Percentiles rank a stretch among this genome's conserved stretches.
phyloP scores from a whole-genome alignment of 1,140 invertebrate species.

The Myzus persicae region DNA sequence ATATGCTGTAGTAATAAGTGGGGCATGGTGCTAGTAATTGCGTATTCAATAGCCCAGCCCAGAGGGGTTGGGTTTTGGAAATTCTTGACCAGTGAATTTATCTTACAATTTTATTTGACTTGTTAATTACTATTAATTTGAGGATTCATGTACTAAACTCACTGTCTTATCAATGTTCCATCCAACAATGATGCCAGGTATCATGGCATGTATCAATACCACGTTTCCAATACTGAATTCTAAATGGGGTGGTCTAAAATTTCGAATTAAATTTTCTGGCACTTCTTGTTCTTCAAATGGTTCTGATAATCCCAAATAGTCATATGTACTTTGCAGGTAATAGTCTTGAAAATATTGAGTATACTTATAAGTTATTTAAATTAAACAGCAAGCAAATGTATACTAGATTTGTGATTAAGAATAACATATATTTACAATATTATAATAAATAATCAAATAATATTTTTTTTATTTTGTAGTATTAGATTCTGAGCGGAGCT shows the following conservation, averaged over 20 bases:
- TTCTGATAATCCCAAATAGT: neutral
- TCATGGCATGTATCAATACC: neutral
- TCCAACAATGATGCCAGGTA: neutral
- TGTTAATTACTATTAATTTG: too few species aligned
- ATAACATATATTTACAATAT: too few species aligned
- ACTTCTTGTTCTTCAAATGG: too few species aligned
- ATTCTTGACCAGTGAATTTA: neutral
- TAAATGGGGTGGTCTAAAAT: constrained; percentile 27
- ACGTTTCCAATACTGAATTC: neutral
- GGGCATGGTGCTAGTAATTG: too few species aligned
- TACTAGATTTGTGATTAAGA: too few species aligned
- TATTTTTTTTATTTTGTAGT: too few species aligned
- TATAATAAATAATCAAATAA: too few species aligned
- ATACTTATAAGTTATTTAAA: neutral
- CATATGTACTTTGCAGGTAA: neutral
- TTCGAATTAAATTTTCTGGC: neutral
- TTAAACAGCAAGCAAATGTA: neutral
- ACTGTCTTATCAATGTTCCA: neutral
- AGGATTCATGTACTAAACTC: neutral
- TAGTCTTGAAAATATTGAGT: neutral
- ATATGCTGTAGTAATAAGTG: too few species aligned
- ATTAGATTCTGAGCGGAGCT: too few species aligned
- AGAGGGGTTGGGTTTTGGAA: too few species aligned
- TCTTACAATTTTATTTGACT: too few species aligned
- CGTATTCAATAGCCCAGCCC: too few species aligned